Evolutionary conservation across 2,888 invertebrate genomes (phyloP).

Genomic region (Patella caerulea): DNA sequence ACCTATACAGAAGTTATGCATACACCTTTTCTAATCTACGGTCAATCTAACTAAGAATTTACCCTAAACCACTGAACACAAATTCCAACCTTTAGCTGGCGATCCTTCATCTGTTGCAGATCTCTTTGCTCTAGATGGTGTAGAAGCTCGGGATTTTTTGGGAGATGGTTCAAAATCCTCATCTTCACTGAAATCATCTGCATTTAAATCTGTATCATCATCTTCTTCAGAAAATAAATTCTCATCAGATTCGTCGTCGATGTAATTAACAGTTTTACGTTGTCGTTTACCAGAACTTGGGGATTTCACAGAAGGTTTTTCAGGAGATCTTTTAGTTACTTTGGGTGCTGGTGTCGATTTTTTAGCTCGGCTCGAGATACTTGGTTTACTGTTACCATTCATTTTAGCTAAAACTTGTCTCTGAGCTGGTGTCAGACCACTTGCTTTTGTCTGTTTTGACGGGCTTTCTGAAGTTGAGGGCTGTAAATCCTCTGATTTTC

Average conservation of each 20-base stretch:
- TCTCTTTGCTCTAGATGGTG: background rate
- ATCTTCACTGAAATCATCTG: background rate
- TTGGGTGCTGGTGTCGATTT: background rate
- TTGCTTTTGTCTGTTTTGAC: background rate
- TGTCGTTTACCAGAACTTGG: background rate
- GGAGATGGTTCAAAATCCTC: background rate
- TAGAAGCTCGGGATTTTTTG: background rate
- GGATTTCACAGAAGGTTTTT: background rate
- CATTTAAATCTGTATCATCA: background rate
- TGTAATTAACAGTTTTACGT: background rate
- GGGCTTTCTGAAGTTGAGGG: too few species aligned
- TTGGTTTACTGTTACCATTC: background rate
- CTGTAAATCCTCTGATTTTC: background rate
- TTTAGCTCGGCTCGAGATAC: background rate
- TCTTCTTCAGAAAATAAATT: background rate
- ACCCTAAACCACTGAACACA: background rate
- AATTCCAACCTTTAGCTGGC: background rate
- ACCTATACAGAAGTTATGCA: too few species aligned
- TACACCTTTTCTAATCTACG: too few species aligned
- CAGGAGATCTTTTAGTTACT: background rate
- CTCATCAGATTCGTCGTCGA: background rate
- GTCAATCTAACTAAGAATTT: too few species aligned
- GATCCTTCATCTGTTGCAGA: background rate
- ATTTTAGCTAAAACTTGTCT: background rate
- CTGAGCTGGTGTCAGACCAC: background rate